Base-by-base conservation (phyloP, 2,113 vertebrate genomes). In the Stomatorhinus ivindoensis region DNA sequence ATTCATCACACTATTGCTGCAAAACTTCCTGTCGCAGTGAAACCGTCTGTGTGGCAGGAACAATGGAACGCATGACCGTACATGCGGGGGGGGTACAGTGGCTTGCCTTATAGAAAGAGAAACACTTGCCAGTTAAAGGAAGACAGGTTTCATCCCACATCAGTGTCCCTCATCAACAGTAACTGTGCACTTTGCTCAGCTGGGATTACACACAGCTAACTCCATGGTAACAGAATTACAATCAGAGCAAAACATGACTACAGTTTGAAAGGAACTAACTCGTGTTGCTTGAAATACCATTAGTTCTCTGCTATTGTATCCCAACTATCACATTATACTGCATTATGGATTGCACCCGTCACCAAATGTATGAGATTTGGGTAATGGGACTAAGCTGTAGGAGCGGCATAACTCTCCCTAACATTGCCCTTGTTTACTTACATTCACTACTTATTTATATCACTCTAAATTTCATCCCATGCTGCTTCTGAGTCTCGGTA, bases 11-110 rank as follows among this genome's bases (percentile, higher is more conserved):
- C 21, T 47, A 39, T n/a, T 24, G 44, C 82, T 84, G 50, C 17
- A 35, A 51, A 31, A 21, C 94, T 96, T 97, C 96, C 96, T 94
- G 95, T 94, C 95, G 11, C 48, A 87, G 89, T 87, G 90, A 91
- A 93, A 93, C 92, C 51, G 93, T n/a, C 47, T 87, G 50, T 11
- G 85, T 51, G 53, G 85, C 50, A 19, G 50, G 44, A 53, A 31
- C 31, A 13, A 35, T 17, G 47, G 24, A 17, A 48, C 90, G 1
- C 13, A 90, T 93, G 89, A 90, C 97, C 96, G 96, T 96, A 96
- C 95, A 97, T 94, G 96, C 4, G 51, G 51, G 51, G 48, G 51
- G 27, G 13, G 27, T 1, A 13, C 31, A 39, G 69, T n/a, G 3
- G n/a, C n/a, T 27, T 65, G 61, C 35, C 35, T 80, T 80, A 39